A percentile compares a stretch with the other conserved stretches of the same genome.
phyloP scores from a whole-genome alignment of 2,888 invertebrate species.

The Cosmorhoe ocellata region DNA sequence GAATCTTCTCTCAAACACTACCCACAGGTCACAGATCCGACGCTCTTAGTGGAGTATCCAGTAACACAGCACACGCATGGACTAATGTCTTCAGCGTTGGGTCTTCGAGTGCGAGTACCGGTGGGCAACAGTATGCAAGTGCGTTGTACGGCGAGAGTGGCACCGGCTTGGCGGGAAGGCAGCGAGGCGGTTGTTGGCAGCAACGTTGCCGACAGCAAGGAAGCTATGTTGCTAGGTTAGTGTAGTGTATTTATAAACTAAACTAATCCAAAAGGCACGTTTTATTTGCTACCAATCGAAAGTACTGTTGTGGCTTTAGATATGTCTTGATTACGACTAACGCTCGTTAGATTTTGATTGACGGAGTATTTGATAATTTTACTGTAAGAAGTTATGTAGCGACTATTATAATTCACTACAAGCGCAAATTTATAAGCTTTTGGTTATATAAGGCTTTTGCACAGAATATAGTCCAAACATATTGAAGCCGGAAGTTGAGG shows the following conservation, averaged over 20 bases:
- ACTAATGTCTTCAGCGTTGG: constrained; percentile 66
- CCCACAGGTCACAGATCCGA: constrained; percentile 68
- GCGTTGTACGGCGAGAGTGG: constrained; percentile 70
- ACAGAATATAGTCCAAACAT: constrained; percentile 28
- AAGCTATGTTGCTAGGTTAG: constrained; percentile 75
- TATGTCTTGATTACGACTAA: too few relatives aligned
- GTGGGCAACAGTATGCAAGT: constrained; percentile 72
- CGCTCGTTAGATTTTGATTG: background rate
- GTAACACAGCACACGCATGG: constrained; percentile 71
- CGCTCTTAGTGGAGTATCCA: constrained; percentile 68
- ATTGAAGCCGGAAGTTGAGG: constrained; percentile 39
- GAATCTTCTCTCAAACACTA: too few relatives aligned
- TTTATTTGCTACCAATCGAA: too few relatives aligned
- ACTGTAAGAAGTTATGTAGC: background rate
- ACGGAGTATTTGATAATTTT: too few relatives aligned
- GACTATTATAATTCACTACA: constrained; percentile 13
- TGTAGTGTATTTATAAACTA: background rate
- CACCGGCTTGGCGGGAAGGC: constrained; percentile 74
- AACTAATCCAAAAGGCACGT: too few relatives aligned
- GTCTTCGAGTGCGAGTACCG: constrained; percentile 69
- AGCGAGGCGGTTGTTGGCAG: constrained; percentile 76
- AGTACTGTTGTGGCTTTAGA: too few relatives aligned
- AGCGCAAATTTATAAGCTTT: constrained; percentile 18
- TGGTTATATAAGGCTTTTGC: constrained; percentile 12
- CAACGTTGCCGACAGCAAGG: constrained; percentile 74